Base-by-base conservation (phyloP, 2,797 vertebrate species). In the Sebastes hubbsi region DNA sequence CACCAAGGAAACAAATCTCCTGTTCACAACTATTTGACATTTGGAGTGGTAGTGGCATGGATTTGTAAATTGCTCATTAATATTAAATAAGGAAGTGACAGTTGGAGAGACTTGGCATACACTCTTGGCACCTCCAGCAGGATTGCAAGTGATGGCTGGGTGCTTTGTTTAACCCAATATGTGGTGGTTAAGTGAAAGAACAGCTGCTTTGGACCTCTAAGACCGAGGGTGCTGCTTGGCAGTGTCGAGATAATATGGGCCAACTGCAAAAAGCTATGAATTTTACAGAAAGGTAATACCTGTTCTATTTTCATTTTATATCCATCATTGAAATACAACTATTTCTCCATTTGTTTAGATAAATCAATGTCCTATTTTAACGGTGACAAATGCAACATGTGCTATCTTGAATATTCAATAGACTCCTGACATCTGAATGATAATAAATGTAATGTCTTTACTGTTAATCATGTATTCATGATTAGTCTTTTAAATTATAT, bases 81-180 rank as follows among this genome's bases (percentile, higher is more conserved):
- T 94, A 93, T 92, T 93, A 80, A 93, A 93, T 77, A 86, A 91
- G 91, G 89, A 93, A 92, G 89, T 93, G 94, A 92, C 92, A 93
- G 94, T 92, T 94, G 91, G 91, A 91, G 74, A 77, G 82, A 92
- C 86, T 92, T 95, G 92, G 93, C 92, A 91, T 62, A 10, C 20
- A 27, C 72, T 84, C 71, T 72, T 91, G 89, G 91, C 86, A 90
- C 83, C 85, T 86, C 79, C 61, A 83, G 77, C 68, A 67, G 89
- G 77, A 85, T 72, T 86, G 87, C 85, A 74, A 82, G 79, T 55
- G 84, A 88, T 90, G 82, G 88, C 91, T 87, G 84, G 86, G 75
- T 49, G 79, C 83, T 90, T 90, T 92, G 91, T 91, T 90, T 80
- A 75, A 82, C 75, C 77, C 82, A 90, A 82, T 86, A 88, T 84